These are phyloP conservation scores for Anarhynchus alexandrinus DNA, from an alignment of 2,113 vertebrate genomes.

Conservation along the genomic window DNA sequence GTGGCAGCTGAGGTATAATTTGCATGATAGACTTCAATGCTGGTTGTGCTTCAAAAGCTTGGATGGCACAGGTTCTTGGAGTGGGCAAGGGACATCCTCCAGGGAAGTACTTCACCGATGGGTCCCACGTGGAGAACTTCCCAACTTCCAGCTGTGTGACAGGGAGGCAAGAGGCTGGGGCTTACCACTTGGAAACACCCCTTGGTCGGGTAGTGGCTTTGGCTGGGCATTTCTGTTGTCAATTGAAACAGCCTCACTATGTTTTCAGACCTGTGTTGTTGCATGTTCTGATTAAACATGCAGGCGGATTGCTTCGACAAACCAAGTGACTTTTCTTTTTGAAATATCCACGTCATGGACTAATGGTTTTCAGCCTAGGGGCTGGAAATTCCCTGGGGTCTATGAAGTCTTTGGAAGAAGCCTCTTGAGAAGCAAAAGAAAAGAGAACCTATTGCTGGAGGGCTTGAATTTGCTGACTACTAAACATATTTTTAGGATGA, in stretches of 20 bases:
- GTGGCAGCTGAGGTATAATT: not conserved
- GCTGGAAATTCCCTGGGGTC: not conserved
- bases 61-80: not conserved
- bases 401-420: not conserved
- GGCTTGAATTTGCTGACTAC: not conserved
- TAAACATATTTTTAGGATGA: not conserved
- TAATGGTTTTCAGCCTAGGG: not conserved
- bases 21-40: not conserved
- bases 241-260: not conserved
- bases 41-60: not conserved
- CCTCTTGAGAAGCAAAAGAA: not conserved
- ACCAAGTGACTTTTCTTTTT: not conserved
- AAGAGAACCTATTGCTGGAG: not conserved
- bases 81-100: not conserved
- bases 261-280: not conserved
- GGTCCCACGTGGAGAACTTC: not conserved
- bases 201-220: not conserved
- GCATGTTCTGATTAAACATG: not conserved
- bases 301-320: not conserved
- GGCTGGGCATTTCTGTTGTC: not conserved
- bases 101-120: not conserved
- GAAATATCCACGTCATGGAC: not conserved
- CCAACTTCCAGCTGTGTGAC: not conserved
- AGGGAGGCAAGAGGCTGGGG: not conserved
- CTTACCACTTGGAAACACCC: fast-evolving